These are phyloP conservation scores for Parnassius glacialis DNA, from an alignment of 2,888 invertebrate species.

Conservation along the genomic window DNA sequence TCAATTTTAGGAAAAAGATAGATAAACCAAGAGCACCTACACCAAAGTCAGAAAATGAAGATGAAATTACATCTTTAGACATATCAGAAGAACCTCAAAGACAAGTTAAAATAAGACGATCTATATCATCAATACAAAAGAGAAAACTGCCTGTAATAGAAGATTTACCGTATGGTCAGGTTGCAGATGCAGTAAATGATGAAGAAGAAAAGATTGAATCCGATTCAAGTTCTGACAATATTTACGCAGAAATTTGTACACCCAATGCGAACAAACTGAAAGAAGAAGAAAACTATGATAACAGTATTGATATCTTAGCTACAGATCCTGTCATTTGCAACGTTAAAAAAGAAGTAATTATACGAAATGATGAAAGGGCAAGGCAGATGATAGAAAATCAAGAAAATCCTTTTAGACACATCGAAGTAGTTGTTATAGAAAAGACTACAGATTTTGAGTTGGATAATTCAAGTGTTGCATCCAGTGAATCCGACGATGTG, in stretches of 20 bases:
- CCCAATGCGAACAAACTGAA: conserved; percentile 59
- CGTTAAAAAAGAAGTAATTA: conserved; percentile 74
- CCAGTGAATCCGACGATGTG: conserved; percentile 67
- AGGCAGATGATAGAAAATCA: conserved; percentile 70
- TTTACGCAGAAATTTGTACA: conserved; percentile 85
- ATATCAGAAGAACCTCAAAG: conserved; percentile 69
- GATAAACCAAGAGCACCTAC: conserved; percentile 75
- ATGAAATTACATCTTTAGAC: conserved; percentile 59
- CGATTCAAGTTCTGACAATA: conserved; percentile 81
- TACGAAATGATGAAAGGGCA: conserved; percentile 70
- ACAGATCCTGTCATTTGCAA: conserved; percentile 75
- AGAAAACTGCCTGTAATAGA: conserved; percentile 80
- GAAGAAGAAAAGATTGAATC: conserved; percentile 70
- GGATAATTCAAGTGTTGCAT: conserved; percentile 69
- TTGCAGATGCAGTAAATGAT: conserved; percentile 82
- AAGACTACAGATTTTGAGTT: conserved; percentile 74
- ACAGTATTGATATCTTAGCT: conserved; percentile 67
- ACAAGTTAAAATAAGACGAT: conserved; percentile 75
- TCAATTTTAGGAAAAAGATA: conserved; percentile 73
- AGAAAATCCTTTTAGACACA: conserved; percentile 74
- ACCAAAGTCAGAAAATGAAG: conserved; percentile 68
- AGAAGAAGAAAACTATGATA: conserved; percentile 70
- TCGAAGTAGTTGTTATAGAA: conserved; percentile 78
- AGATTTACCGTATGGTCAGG: conserved; percentile 86
- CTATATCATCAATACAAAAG: conserved; percentile 78